These are phyloP conservation scores for Chaetops frenatus DNA, from an alignment of 2,113 vertebrate species.

Conservation along the genomic window DNA sequence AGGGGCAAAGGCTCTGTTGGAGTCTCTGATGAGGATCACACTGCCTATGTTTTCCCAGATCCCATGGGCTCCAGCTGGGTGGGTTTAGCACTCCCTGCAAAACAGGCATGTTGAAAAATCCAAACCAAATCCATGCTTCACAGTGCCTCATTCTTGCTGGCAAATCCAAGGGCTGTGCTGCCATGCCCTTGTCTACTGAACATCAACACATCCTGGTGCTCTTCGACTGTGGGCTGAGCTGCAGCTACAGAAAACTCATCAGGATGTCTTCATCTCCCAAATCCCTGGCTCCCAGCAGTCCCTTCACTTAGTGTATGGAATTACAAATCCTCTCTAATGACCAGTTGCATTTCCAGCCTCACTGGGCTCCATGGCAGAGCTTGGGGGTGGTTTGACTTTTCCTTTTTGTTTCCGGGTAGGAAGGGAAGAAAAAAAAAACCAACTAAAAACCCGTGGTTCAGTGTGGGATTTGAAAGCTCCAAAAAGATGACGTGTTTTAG, in stretches of 20 bases:
- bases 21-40: accelerated
- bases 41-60: neutral
- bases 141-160: neutral
- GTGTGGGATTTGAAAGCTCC: neutral
- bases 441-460: neutral
- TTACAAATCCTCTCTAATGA: neutral
- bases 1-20: neutral
- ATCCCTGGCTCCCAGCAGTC: neutral
- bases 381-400: neutral
- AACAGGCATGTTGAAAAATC: neutral
- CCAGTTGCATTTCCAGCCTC: neutral
- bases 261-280: neutral
- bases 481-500: neutral
- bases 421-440: accelerated
- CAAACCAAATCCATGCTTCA: neutral
- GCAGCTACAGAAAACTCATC: neutral
- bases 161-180: neutral
- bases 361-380: neutral
- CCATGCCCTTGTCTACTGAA: neutral
- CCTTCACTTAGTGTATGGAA: neutral
- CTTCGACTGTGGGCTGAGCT: neutral
- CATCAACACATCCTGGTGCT: neutral
- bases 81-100: neutral
- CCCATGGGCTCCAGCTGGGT: neutral
- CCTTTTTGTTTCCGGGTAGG: too few relatives aligned